Percentiles rank a stretch among this genome's conserved stretches.
These are phyloP conservation scores for Trissoscelio sp. DNA, from an alignment of 2,888 invertebrate genomes.

Conservation along the genomic window DNA sequence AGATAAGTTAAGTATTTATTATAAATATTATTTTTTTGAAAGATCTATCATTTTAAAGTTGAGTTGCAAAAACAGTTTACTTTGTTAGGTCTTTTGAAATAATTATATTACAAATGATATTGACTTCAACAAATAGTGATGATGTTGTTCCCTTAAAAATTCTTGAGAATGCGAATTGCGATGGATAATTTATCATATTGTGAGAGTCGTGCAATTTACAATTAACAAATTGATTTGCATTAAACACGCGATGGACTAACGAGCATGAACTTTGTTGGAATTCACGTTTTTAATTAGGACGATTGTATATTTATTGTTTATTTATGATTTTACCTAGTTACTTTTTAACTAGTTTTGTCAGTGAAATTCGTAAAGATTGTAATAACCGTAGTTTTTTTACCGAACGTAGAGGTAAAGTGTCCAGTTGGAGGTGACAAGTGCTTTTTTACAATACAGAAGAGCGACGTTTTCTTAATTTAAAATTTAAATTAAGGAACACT, in stretches of 20 bases:
- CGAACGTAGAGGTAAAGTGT: constrained; percentile 34
- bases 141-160: constrained; percentile 3
- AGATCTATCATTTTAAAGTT: no score
- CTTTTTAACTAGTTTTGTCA: constrained; percentile 50
- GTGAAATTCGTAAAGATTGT: constrained; percentile 28
- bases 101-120: no score
- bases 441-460: constrained; percentile 38
- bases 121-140: background rate
- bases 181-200: constrained; percentile 29
- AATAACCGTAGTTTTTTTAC: constrained; percentile 62
- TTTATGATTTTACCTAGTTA: constrained; percentile 56
- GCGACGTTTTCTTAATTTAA: constrained; percentile 38
- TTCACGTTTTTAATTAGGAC: constrained; percentile 40
- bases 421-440: constrained; percentile 19
- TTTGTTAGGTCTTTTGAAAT: no score
- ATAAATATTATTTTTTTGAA: no score
- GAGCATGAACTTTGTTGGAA: constrained; percentile 28
- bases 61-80: no score
- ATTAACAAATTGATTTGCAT: constrained; percentile 54
- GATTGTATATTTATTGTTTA: constrained; percentile 63
- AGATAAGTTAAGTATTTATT: no score
- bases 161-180: constrained; percentile 6
- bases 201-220: constrained; percentile 56
- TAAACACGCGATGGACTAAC: constrained; percentile 24
- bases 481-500: constrained; percentile 32